Evolutionary conservation across 2,797 vertebrate genomes (phyloP).

Genomic region (Spondyliosoma cantharus): DNA sequence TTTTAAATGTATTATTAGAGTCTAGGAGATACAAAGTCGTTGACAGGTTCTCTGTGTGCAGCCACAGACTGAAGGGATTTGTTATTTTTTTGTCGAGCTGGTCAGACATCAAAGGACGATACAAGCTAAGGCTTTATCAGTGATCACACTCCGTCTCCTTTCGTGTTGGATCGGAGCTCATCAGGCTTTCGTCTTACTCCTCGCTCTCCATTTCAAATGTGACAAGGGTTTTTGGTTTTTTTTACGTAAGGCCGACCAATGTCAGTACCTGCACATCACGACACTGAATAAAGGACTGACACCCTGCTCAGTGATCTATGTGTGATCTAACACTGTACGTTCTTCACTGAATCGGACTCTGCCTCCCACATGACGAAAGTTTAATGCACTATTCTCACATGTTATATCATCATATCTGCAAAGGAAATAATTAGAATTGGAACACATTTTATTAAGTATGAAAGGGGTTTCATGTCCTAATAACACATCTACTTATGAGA

Average conservation of each 20-base stretch:
- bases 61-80: slow-evolving; percentile 48
- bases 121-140: slow-evolving; percentile 58
- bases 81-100: slow-evolving; percentile 62
- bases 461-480: not conserved
- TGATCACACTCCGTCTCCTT: slow-evolving; percentile 52
- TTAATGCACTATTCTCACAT: too few relatives aligned
- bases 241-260: slow-evolving; percentile 11
- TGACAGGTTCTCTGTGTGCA: slow-evolving; percentile 43
- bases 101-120: slow-evolving; percentile 56
- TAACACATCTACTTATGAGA: not conserved
- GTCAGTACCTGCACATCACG: not conserved
- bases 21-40: slow-evolving; percentile 14
- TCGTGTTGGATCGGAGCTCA: slow-evolving; percentile 53
- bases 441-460: not conserved
- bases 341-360: not conserved
- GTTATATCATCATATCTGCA: too few relatives aligned
- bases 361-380: not conserved
- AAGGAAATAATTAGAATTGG: too few relatives aligned
- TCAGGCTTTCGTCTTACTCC: slow-evolving; percentile 37
- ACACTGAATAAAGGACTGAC: not conserved
- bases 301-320: not conserved
- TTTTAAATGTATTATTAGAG: slow-evolving; percentile 37
- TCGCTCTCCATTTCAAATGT: slow-evolving; percentile 19
- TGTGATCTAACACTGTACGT: not conserved
- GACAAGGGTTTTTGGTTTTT: not conserved